Evolutionary conservation across 1,140 invertebrate species (phyloP).

Genomic region (Maniola jurtina): DNA sequence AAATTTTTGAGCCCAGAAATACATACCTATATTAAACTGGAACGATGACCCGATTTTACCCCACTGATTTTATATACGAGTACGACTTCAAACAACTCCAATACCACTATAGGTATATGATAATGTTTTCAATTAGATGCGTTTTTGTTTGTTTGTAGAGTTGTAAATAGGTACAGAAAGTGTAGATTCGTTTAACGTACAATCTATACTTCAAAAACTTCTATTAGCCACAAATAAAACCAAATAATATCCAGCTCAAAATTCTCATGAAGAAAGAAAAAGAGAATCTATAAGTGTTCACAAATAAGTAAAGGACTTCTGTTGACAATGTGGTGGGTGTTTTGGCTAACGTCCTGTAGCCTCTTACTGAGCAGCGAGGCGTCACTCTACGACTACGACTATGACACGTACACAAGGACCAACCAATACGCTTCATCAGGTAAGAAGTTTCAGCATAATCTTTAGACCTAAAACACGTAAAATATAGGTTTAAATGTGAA

Average conservation of each 20-base stretch:
- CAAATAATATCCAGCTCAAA: background rate
- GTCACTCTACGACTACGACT: conserved; percentile 67
- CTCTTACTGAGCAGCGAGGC: conserved; percentile 43
- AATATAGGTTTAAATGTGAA: no score
- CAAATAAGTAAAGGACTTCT: conserved; percentile 20
- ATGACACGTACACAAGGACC: conserved; percentile 63
- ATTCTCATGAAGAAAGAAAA: conserved; percentile 21
- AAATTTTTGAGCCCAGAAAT: no score
- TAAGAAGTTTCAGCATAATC: conserved; percentile 34
- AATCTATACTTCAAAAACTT: background rate
- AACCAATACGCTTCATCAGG: conserved; percentile 63
- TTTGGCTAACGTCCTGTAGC: conserved; percentile 40
- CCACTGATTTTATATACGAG: no score
- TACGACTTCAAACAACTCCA: no score
- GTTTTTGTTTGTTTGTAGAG: no score
- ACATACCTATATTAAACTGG: no score
- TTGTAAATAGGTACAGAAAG: no score
- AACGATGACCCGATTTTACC: no score
- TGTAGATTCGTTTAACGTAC: no score
- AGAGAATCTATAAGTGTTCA: conserved; percentile 6
- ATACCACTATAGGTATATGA: no score
- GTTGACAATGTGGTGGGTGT: conserved; percentile 50
- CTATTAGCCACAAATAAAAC: conserved; percentile 13
- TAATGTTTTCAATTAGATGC: no score
- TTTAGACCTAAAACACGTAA: background rate